Evolutionary conservation across 2,113 vertebrate species (phyloP), one percentile per base, ranked within the genome.

Genomic region (Hirundichthys speculiger): DNA sequence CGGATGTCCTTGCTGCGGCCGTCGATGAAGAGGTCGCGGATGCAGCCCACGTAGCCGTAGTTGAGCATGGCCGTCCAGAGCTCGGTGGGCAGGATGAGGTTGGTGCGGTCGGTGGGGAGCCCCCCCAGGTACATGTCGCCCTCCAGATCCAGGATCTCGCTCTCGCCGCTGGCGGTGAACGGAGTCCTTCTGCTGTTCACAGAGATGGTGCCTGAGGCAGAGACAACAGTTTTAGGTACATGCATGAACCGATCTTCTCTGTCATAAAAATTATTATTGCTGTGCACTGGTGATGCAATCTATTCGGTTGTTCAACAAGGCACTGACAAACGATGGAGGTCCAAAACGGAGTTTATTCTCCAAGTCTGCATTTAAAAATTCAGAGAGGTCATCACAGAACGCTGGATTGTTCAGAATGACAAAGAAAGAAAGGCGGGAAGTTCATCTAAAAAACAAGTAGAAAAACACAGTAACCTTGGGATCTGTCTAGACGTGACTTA

Each of bases 51-150:
- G 0, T 99, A 99, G 80, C 98, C 98, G 0, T 99, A 99, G 91
- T 98, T 98, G 38, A 99, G 94, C 98, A 99, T 98, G 0, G 98
- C 98, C 0, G 98, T 99, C 98, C 98, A 99, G 50, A 99, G 95
- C 79, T 99, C 98, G 0, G 98, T 99, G 57, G 98, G 98, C 52
- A 99, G 93, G 80, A 99, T 96, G 64, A 99, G 96, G 20, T 94
- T 94, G 2, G 94, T 94, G 1, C 96, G 93, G 78, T 94, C 98
- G 30, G 93, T 94, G 0, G 97, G 98, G 54, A 99, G 93, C 1
- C 98, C 98, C 0, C 98, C 98, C 0, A 99, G 86, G 77, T 98
- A 99, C 97, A 99, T 99, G 85, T 98, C 96, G 0, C 98, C 97
- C 74, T 99, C 98, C 77, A 99, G 91, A 86, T 99, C 98, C 2